Evolutionary conservation across 2,888 invertebrate genomes (phyloP).

Genomic region (Drosophila demipolita): DNA sequence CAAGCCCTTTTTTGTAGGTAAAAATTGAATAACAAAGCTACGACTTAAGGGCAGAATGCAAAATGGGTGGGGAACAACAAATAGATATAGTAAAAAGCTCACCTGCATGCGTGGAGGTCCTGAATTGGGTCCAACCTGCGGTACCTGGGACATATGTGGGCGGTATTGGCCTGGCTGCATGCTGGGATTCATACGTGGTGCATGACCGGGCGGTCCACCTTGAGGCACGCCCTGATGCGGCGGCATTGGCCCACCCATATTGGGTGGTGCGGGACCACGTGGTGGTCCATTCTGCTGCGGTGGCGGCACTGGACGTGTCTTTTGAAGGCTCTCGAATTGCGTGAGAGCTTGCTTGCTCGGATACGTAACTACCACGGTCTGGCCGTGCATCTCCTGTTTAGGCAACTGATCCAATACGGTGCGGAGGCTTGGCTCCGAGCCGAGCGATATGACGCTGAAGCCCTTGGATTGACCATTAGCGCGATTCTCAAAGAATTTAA

Average conservation of each 20-base stretch:
- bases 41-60: constrained; percentile 29
- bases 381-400: constrained; percentile 98
- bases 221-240: constrained; percentile 85
- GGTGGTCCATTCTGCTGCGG: constrained; percentile 87
- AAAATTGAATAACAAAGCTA: constrained; percentile 24
- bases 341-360: constrained; percentile 95
- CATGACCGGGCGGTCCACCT: constrained; percentile 86
- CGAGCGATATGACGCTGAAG: constrained; percentile 97
- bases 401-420: constrained; percentile 96
- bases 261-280: constrained; percentile 85
- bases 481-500: constrained; percentile 99
- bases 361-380: constrained; percentile 96
- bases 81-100: constrained; percentile 38
- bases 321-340: constrained; percentile 96
- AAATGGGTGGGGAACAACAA: constrained; percentile 11
- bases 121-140: constrained; percentile 87
- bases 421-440: constrained; percentile 95
- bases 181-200: constrained; percentile 87
- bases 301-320: constrained; percentile 93
- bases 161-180: constrained; percentile 87
- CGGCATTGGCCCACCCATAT: constrained; percentile 84
- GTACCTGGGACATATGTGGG: constrained; percentile 87
- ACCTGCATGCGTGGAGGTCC: constrained; percentile 88
- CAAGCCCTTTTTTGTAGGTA: constrained; percentile 25
- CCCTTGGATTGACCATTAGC: constrained; percentile 99